Conservation (phyloP, 2,888 invertebrate genomes). For the Charanyca ferruginea region DNA sequence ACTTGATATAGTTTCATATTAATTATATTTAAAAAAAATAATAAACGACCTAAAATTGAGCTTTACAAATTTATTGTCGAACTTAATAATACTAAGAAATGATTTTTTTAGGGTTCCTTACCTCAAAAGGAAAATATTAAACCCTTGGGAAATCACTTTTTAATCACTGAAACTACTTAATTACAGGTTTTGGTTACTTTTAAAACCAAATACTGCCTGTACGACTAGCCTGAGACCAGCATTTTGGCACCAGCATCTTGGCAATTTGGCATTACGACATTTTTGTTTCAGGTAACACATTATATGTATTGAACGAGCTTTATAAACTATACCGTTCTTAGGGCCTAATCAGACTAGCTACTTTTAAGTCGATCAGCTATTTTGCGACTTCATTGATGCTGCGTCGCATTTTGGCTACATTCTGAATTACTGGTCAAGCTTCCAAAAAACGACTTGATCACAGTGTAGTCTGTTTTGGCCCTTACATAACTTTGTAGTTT, state of each 20-base stretch:
- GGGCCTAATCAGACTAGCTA: background rate
- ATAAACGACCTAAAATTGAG: conserved; percentile 45
- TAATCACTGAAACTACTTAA: background rate
- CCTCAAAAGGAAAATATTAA: background rate
- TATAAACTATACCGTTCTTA: background rate
- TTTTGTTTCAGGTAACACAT: background rate
- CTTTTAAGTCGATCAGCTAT: no score
- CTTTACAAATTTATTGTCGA: conserved; percentile 56
- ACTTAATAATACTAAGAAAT: conserved; percentile 34
- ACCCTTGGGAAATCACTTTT: background rate
- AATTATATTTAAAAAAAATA: conserved; percentile 13
- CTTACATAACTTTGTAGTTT: no score
- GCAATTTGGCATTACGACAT: background rate
- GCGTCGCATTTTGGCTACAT: no score
- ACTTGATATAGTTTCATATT: conserved; percentile 18
- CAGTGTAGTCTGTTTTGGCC: no score
- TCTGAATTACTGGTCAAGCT: no score
- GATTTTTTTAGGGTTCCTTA: background rate
- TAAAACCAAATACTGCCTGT: background rate
- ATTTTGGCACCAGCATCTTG: conserved; percentile 20
- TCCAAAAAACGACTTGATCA: no score
- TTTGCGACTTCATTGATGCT: background rate
- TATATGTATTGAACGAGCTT: background rate
- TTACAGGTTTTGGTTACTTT: background rate
- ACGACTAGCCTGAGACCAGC: background rate